A percentile compares a stretch with the other conserved stretches of the same genome.
These are phyloP conservation scores for Smittia aterrima DNA, from an alignment of 2,888 invertebrate species.

Conservation along the genomic window DNA sequence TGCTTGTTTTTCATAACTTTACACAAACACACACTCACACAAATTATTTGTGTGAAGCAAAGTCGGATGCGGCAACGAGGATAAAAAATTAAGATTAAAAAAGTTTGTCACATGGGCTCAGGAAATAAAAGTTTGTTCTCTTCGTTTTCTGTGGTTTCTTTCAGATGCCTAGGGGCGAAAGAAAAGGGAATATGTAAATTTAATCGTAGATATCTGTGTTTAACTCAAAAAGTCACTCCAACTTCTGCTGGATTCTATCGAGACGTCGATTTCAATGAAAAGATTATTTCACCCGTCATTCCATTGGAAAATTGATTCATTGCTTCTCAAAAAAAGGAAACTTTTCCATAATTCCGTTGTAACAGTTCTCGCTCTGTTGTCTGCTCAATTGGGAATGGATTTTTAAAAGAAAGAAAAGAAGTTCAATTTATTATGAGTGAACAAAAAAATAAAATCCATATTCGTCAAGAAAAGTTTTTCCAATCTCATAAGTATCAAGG, in stretches of 20 bases:
- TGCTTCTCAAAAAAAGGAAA: neutral
- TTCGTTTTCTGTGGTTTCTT: neutral
- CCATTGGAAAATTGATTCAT: slow-evolving; percentile 3
- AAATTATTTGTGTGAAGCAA: neutral
- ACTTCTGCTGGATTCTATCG: neutral
- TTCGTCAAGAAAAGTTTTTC: neutral
- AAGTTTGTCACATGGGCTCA: slow-evolving; percentile 2
- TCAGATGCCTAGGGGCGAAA: neutral
- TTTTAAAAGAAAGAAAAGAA: too few species aligned
- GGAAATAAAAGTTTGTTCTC: slow-evolving; percentile 11
- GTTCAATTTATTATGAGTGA: too few species aligned
- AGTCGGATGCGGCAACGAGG: neutral
- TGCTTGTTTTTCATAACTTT: neutral
- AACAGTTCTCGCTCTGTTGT: too few species aligned
- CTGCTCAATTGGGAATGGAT: too few species aligned
- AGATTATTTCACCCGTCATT: neutral
- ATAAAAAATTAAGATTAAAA: slow-evolving; percentile 18
- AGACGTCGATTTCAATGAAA: neutral
- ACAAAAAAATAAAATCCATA: neutral
- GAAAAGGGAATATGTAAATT: slow-evolving; percentile 22
- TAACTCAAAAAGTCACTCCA: neutral
- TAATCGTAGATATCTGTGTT: slow-evolving; percentile 28
- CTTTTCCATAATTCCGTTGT: neutral
- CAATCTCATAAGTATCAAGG: neutral
- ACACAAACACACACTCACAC: neutral